Conservation (phyloP, 2,797 vertebrate species). For the Cynodonichthys magdalenae region DNA sequence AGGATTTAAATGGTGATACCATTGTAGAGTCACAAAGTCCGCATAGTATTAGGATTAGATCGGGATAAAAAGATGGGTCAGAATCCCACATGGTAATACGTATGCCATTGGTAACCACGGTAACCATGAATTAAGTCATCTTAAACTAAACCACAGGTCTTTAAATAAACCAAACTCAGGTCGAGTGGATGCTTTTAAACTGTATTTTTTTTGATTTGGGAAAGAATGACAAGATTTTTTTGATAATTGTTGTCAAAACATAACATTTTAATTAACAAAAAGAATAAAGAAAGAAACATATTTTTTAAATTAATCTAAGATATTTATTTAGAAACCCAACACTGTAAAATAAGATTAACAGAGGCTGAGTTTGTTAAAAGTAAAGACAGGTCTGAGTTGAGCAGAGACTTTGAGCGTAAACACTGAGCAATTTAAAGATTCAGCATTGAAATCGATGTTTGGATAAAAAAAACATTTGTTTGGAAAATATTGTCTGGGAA, state of each 20-base stretch:
- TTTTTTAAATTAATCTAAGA: too few species aligned
- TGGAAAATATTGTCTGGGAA: background rate
- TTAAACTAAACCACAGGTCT: background rate
- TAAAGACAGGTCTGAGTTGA: background rate
- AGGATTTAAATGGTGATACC: background rate
- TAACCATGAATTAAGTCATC: background rate
- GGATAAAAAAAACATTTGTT: too few species aligned
- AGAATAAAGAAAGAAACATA: background rate
- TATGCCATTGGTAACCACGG: background rate
- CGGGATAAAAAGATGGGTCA: constrained; percentile 3
- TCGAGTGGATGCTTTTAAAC: background rate
- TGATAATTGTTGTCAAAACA: background rate
- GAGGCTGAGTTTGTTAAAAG: background rate
- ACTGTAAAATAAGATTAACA: too few species aligned
- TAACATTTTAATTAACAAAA: too few species aligned
- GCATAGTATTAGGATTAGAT: constrained; percentile 7
- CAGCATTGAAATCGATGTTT: background rate
- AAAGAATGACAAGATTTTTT: too few species aligned
- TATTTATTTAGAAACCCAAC: too few species aligned
- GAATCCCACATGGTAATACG: constrained; percentile 6
- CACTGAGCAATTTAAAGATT: background rate
- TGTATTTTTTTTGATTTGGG: background rate
- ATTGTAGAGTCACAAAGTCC: constrained; percentile 2
- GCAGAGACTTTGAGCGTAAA: background rate
- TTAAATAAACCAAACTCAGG: background rate